Percentiles rank a stretch among this genome's conserved stretches.
phyloP scores from a whole-genome alignment of 2,113 vertebrate genomes.

The Castor canadensis region DNA sequence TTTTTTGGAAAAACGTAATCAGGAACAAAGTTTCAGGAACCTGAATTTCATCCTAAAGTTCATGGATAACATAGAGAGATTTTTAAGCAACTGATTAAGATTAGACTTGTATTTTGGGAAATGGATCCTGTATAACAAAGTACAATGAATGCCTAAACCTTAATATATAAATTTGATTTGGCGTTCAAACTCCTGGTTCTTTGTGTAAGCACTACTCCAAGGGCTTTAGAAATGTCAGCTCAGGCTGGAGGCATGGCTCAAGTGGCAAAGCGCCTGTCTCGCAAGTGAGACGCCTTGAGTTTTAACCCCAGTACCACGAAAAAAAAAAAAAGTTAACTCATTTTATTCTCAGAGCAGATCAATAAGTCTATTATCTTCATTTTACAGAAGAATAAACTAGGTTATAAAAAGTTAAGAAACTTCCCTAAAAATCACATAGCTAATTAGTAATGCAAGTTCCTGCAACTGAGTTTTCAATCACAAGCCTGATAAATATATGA shows the following conservation, averaged over 20 bases:
- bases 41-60: conserved; percentile 8
- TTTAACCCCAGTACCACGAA: too few species aligned
- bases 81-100: neutral
- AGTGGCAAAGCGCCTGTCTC: too few species aligned
- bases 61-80: neutral
- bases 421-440: conserved; percentile 12
- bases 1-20: conserved; percentile 20
- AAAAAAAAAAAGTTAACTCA: too few species aligned
- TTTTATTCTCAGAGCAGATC: neutral
- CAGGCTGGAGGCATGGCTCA: too few species aligned
- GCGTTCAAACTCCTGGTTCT: neutral
- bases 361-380: neutral
- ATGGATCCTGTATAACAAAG: neutral
- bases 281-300: too few species aligned
- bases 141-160: neutral
- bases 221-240: conserved; percentile 7
- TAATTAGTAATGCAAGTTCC: neutral
- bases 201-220: neutral
- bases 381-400: too few species aligned
- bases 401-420: neutral
- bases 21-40: conserved; percentile 8
- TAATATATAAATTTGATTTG: neutral
- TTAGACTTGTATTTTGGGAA: conserved; percentile 23
- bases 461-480: neutral
- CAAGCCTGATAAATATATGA: neutral